Base-by-base conservation (phyloP, 2,113 vertebrate species). In the Struthio camelus region DNA sequence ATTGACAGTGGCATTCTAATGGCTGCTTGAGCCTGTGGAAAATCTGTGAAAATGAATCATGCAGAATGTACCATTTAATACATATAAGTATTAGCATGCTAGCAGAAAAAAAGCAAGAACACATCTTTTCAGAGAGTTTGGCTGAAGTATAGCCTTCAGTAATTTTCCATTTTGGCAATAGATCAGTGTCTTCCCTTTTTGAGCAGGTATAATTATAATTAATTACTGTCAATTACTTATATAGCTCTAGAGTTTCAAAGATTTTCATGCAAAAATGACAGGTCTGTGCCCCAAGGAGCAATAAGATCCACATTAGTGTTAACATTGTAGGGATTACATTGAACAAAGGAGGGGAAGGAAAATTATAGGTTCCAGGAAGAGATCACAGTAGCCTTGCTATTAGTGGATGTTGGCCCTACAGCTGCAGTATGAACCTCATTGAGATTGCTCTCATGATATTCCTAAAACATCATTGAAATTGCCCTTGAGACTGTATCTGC, bases 161-260 rank as follows among this genome's bases (percentile, higher is more conserved):
- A 90, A 87, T 90, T 94, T 96, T 92, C 67, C 20, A 9, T 80
- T 91, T 54, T 58, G 38, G 61, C 88, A 54, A 96, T 56, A 85
- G 59, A 94, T 92, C 82, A 92, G 34, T 13, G 24, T 84, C 56
- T 86, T 93, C 38, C 42, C 9, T 76, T 96, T 93, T 96, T 62
- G 44, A 23, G 22, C 64, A 87, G 50, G 44, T 92, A 27, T 89
- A 95, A 84, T 76, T 85, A 77, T 94, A 91, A 79, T 94, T 94
- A 96, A 83, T 94, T 96, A 30, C 53, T 81, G 67, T 81, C 71
- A 95, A 81, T 94, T 96, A 86, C 90, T 94, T 92, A 76, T 92
- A 54, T 7, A 83, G 5, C 48, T 90, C 54, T 51, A 87, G 64
- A 94, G 90, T 40, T 53, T 19, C 36, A 82, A 94, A 80, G 34